A percentile compares a stretch with the other conserved stretches of the same genome.
Evolutionary conservation across 2,888 invertebrate genomes (phyloP).

Genomic region (Microplitis manilae): DNA sequence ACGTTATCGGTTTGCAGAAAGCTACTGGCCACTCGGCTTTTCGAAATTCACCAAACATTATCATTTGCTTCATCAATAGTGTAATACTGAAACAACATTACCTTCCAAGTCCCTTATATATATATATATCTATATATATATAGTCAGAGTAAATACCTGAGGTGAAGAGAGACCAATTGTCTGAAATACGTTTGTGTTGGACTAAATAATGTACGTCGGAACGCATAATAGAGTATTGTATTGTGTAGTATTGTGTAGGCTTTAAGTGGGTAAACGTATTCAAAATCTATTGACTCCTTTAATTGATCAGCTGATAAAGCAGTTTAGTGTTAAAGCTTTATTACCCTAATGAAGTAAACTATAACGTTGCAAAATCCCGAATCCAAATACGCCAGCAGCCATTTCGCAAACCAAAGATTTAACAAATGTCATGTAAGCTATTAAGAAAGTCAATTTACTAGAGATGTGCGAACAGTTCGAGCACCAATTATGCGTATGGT

Average conservation of each 20-base stretch:
- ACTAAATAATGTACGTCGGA: background rate
- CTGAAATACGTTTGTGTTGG: background rate
- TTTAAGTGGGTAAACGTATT: background rate
- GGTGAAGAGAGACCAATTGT: background rate
- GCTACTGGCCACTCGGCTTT: background rate
- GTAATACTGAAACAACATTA: background rate
- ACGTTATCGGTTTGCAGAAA: background rate
- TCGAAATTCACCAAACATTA: background rate
- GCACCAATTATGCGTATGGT: too few species aligned
- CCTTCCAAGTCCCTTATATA: background rate
- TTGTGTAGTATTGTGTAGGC: background rate
- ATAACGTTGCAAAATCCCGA: too few species aligned
- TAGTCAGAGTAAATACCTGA: background rate
- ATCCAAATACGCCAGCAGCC: too few species aligned
- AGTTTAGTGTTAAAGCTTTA: background rate
- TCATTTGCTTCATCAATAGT: background rate
- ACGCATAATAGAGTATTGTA: background rate
- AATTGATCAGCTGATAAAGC: background rate
- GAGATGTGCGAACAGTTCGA: too few species aligned
- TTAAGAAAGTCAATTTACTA: too few species aligned
- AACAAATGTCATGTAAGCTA: too few species aligned
- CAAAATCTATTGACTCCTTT: background rate
- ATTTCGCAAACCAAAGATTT: too few species aligned
- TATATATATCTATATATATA: background rate
- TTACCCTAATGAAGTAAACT: background rate